phyloP scores from a whole-genome alignment of 2,113 vertebrate species.

The Australoheros scitulus region DNA sequence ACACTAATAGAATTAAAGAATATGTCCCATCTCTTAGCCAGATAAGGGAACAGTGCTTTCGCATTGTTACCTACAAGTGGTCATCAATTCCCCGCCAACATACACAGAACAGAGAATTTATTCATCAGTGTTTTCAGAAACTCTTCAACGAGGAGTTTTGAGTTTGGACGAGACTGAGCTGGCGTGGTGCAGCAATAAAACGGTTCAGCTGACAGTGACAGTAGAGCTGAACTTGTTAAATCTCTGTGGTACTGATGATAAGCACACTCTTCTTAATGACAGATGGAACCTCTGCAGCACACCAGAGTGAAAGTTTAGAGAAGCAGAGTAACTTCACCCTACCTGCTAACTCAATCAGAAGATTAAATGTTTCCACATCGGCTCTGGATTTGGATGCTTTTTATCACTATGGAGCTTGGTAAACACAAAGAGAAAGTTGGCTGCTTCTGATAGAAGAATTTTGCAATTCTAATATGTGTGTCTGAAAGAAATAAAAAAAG shows the following conservation, averaged over 20 bases:
- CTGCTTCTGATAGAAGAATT: neutral
- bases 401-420: conserved; percentile 54
- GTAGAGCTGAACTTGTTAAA: neutral
- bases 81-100: conserved; percentile 17
- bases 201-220: conserved; percentile 4
- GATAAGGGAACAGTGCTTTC: conserved; percentile 34
- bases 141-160: neutral
- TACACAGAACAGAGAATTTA: neutral
- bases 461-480: neutral
- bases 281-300: conserved; percentile 20
- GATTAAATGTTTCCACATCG: conserved; percentile 74
- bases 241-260: conserved; percentile 11
- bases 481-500: conserved; percentile 19
- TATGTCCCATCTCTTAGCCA: conserved; percentile 9
- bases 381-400: conserved; percentile 42
- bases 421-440: conserved; percentile 54
- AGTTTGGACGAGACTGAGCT: neutral
- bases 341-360: conserved; percentile 65
- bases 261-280: neutral
- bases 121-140: neutral
- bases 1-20: conserved; percentile 30
- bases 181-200: neutral
- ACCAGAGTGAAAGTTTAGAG: conserved; percentile 41
- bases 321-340: conserved; percentile 24
- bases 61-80: neutral